Evolutionary conservation across 2,888 invertebrate species (phyloP), one percentile per base, ranked within the genome.

Genomic region (Nymphalis polychloros): DNA sequence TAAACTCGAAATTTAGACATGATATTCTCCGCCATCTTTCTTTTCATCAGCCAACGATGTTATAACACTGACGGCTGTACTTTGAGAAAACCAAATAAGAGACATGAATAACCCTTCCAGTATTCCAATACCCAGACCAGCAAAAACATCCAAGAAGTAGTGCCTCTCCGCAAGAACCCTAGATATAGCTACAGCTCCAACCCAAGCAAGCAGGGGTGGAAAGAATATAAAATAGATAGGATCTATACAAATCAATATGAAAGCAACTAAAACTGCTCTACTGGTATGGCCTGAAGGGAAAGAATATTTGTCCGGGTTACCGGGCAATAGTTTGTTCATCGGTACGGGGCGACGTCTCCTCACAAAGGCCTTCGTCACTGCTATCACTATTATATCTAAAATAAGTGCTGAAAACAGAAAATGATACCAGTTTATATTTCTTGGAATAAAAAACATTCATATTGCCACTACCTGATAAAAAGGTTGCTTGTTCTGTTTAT

Each of bases 241-340:
- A 84, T 94, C 94, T 27, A 96, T 79, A 71, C 93, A 89, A 6
- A 94, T 92, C 73, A 98, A 95, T 81, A 97, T 96, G 69, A 95
- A 94, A 5, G 95, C 92, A 27, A 98, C 91, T 83, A 96, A 94
- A 6, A 96, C 94, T 0, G 97, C 95, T 76, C 99, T 92, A 35
- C 98, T 97, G 0, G 97, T 95, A 85, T 99, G 99, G 0, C 98
- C 98, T 0, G 98, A 99, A 16, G 99, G 99, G 84, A 99, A 99
- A 60, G 94, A 94, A 84, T 95, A 99, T 79, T 97, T 96, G 86
- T 98, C 98, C 0, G 98, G 96, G 0, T 97, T 97, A 23, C 97
- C 89, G 48, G 94, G 94, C 70, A 96, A 87, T 74, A 95, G 93
- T 82, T 97, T 96, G 75, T 94, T 94, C 80, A 95, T 94, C 27